Percentiles rank a stretch among this genome's conserved stretches.
These are phyloP conservation scores for Bellardia bayeri DNA, from an alignment of 2,888 invertebrate species.

Conservation along the genomic window DNA sequence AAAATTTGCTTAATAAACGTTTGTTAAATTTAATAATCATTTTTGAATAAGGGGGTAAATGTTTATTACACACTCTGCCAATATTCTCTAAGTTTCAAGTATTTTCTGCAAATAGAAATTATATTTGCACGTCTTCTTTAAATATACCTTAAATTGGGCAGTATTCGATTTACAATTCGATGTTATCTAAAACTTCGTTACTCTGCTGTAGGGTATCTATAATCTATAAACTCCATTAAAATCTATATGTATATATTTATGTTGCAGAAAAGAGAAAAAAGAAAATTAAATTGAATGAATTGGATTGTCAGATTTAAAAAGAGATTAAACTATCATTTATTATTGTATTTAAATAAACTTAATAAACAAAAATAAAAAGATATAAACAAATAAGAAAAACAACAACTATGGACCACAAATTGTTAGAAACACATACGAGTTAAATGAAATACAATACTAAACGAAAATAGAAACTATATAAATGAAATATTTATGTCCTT, in stretches of 20 bases:
- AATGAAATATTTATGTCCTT: constrained; percentile 36
- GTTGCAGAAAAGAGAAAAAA: constrained; percentile 10
- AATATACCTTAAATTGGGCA: too few species aligned
- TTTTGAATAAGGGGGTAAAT: too few species aligned
- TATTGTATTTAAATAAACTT: constrained; percentile 44
- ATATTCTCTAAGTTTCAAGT: too few species aligned
- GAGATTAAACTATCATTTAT: constrained; percentile 44
- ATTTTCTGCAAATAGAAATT: too few species aligned
- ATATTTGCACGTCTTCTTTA: too few species aligned
- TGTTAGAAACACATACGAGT: constrained; percentile 37
- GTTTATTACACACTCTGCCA: too few species aligned
- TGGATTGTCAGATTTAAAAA: constrained; percentile 25
- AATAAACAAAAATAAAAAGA: constrained; percentile 16
- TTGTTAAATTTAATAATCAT: too few species aligned
- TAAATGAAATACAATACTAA: constrained; percentile 28
- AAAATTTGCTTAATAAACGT: too few species aligned
- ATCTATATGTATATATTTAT: neutral
- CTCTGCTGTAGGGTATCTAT: constrained; percentile 13
- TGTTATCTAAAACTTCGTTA: neutral
- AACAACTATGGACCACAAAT: constrained; percentile 61
- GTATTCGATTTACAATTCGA: too few species aligned
- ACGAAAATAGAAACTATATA: constrained; percentile 34
- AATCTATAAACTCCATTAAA: constrained; percentile 26
- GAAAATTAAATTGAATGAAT: constrained; percentile 41
- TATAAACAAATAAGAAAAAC: constrained; percentile 37